Evolutionary conservation across 2,797 vertebrate species (phyloP), one percentile per base, ranked within the genome.

Genomic region (Toxotes lorentzi): DNA sequence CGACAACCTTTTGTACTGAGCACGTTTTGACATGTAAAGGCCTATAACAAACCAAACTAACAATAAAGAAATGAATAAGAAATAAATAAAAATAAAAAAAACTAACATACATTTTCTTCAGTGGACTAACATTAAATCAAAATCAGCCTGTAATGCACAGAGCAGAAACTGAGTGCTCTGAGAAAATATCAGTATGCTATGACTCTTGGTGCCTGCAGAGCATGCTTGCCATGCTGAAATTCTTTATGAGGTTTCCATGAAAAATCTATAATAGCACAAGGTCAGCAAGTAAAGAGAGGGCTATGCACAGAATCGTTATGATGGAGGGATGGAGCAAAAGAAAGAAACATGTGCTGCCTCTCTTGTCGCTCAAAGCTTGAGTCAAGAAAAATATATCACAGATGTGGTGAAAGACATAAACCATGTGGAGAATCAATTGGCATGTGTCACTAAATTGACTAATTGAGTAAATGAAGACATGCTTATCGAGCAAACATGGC

Each of bases 341-440:
- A 71, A 88, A 89, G 82, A 93, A 19, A 77, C 56, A 81, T 60
- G 75, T 45, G 75, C 59, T 27, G 30, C 68, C 53, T 71, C 71
- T 21, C 30, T 60, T 19, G 76, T 63, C 81, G 54, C 76, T 84
- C 62, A 80, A 73, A 76, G 47, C 35, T 66, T 83, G 69, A 81
- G 83, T 78, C 60, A 86, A 80, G 60, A 71, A 71, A 94, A 88
- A 45, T 21, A 50, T 30, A 90, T 80, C 5, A 12, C 12, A 50
- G 65, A 43, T 4, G 81, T 59, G 16, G 73, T 70, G 74, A 82
- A 72, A 72, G 65, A 81, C 56, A 73, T 64, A 63, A 83, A 53
- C 81, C 88, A 89, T 81, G 83, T 84, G 86, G 69, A 59, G 78
- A 82, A 90, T 76, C 50, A 80, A 81, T 78, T 61, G 54, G 78